These are phyloP conservation scores for Hydractinia echinata DNA, from an alignment of 30 jellyfish, hydroid and myxozoan genomes.

Conservation along the genomic window DNA sequence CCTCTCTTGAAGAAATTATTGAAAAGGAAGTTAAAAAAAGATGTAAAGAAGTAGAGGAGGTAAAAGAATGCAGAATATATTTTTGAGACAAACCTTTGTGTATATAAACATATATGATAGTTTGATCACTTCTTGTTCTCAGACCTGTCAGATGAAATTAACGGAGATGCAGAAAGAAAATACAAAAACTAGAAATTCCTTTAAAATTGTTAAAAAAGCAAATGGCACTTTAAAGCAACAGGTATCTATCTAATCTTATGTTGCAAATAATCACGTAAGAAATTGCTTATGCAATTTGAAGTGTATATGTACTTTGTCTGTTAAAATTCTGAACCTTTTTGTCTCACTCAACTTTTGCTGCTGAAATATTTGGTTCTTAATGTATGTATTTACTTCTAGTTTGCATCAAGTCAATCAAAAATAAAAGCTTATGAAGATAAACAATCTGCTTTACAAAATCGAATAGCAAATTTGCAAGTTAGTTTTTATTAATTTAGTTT, in stretches of 20 bases:
- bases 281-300: neutral
- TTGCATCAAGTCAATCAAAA: slow-evolving; percentile 31
- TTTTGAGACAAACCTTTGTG: neutral
- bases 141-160: neutral
- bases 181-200: slow-evolving; percentile 45
- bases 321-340: neutral
- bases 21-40: slow-evolving; percentile 46
- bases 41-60: slow-evolving; percentile 53
- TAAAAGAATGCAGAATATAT: neutral
- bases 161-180: slow-evolving; percentile 46
- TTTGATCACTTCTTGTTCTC: neutral
- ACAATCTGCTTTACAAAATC: slow-evolving; percentile 35
- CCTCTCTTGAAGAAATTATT: slow-evolving; percentile 43
- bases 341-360: neutral
- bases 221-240: slow-evolving; percentile 56
- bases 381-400: slow-evolving; percentile 18
- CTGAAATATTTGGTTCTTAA: neutral
- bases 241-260: slow-evolving; percentile 8
- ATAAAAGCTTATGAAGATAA: slow-evolving; percentile 55
- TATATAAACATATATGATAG: neutral
- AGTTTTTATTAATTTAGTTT: neutral
- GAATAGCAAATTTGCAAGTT: slow-evolving; percentile 68
- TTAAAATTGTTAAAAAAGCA: slow-evolving; percentile 64
- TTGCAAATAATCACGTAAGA: too few relatives aligned
- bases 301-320: neutral